phyloP scores from a whole-genome alignment of 1,140 invertebrate genomes.

The Drosophila subobscura region DNA sequence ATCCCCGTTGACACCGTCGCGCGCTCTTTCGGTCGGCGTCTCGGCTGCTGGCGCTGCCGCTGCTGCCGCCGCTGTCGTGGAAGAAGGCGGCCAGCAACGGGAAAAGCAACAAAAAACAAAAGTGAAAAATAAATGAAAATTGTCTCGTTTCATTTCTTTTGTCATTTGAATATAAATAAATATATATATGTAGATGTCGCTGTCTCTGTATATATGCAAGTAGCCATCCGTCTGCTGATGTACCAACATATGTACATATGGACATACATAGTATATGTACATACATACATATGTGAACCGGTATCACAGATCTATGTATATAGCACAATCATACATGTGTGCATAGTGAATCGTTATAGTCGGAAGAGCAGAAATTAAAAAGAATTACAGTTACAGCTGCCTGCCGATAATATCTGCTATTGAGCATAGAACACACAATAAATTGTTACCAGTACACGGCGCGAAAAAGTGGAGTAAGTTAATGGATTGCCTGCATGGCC shows the following conservation, averaged over 20 bases:
- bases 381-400: too few species aligned
- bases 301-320: slow-evolving; percentile 10
- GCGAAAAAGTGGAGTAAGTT: slow-evolving; percentile 56
- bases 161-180: slow-evolving; percentile 81
- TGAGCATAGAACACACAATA: background rate
- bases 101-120: slow-evolving; percentile 14
- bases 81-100: slow-evolving; percentile 39
- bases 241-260: slow-evolving; percentile 2
- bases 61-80: slow-evolving; percentile 8
- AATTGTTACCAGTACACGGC: slow-evolving; percentile 12
- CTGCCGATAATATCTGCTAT: too few species aligned
- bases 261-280: slow-evolving; percentile 6
- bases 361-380: too few species aligned
- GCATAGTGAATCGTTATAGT: background rate
- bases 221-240: background rate
- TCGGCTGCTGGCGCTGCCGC: slow-evolving; percentile 2
- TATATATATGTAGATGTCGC: slow-evolving; percentile 59
- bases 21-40: slow-evolving; percentile 7
- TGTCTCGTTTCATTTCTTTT: slow-evolving; percentile 80
- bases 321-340: slow-evolving; percentile 5
- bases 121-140: slow-evolving; percentile 64
- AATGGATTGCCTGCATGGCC: slow-evolving; percentile 82
- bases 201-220: slow-evolving; percentile 45
- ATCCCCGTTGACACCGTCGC: background rate
- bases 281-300: slow-evolving; percentile 23